These are phyloP conservation scores for Tetraodon nigroviridis DNA, from an alignment of 2,113 vertebrate species.

Conservation along the genomic window DNA sequence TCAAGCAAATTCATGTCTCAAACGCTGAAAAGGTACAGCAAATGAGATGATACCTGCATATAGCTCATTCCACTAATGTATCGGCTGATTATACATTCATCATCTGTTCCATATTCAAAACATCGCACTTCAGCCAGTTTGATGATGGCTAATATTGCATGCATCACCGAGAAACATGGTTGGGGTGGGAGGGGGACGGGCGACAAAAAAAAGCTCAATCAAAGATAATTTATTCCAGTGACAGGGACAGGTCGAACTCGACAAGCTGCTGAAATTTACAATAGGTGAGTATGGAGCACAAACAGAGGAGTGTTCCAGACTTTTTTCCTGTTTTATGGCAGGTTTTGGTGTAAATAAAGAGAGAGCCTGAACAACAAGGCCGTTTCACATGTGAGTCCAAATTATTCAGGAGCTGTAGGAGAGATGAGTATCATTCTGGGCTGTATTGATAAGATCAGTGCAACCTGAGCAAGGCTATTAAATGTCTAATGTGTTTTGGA, in stretches of 20 bases:
- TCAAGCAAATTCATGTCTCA: constrained; percentile 1
- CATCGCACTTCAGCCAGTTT: constrained; percentile 47
- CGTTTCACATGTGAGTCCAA: constrained; percentile 31
- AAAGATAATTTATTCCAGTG: constrained; percentile 59
- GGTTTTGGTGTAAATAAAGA: constrained; percentile 31
- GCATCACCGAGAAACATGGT: constrained; percentile 41
- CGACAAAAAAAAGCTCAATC: constrained; percentile 34
- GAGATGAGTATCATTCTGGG: constrained; percentile 56
- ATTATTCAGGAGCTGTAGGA: constrained; percentile 34
- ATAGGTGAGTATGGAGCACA: constrained; percentile 35
- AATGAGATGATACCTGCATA: constrained; percentile 38
- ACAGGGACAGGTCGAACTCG: constrained; percentile 38
- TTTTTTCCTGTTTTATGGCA: too few species aligned
- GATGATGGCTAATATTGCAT: constrained; percentile 56
- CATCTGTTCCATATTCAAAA: constrained; percentile 63
- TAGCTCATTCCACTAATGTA: constrained; percentile 37
- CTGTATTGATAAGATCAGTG: constrained; percentile 69
- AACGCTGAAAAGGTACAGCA: constrained; percentile 23
- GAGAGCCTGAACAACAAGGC: constrained; percentile 23
- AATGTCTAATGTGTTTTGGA: constrained; percentile 75
- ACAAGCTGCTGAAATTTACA: constrained; percentile 34
- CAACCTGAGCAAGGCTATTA: constrained; percentile 75
- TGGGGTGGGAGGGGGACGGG: not conserved
- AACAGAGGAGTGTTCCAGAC: not conserved
- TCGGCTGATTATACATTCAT: constrained; percentile 59